A percentile compares a stretch with the other conserved stretches of the same genome.
Conservation (phyloP, 2,888 invertebrate species). For the Drosophila mercatorum region DNA sequence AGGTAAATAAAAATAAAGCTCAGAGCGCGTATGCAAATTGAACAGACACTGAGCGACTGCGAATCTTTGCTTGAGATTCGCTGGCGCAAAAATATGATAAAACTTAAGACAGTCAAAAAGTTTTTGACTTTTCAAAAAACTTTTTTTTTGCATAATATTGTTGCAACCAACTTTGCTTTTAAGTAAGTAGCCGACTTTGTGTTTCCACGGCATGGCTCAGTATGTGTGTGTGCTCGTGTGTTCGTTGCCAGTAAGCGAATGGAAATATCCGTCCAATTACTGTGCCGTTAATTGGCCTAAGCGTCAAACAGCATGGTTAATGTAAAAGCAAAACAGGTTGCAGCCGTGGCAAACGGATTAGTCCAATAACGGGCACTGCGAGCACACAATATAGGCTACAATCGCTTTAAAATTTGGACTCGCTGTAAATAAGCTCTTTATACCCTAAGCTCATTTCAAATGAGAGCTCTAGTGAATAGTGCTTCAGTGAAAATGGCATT, state of each 20-base stretch:
- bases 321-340: slow-evolving; percentile 18
- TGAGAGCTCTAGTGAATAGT: neutral
- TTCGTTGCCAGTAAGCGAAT: slow-evolving; percentile 6
- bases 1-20: slow-evolving; percentile 80
- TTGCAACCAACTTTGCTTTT: slow-evolving; percentile 55
- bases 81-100: slow-evolving; percentile 73
- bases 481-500: neutral
- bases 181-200: slow-evolving; percentile 6
- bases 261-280: slow-evolving; percentile 39
- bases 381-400: neutral
- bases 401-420: neutral
- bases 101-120: slow-evolving; percentile 70
- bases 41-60: slow-evolving; percentile 56
- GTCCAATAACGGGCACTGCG: slow-evolving; percentile 16
- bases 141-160: slow-evolving; percentile 68
- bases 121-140: slow-evolving; percentile 59
- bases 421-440: slow-evolving; percentile 2
- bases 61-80: slow-evolving; percentile 65
- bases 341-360: slow-evolving; percentile 1
- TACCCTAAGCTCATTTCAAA: neutral
- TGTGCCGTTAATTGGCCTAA: slow-evolving; percentile 57
- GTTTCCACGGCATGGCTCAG: neutral
- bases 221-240: neutral
- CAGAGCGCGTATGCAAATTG: slow-evolving; percentile 77
- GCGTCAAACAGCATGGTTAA: slow-evolving; percentile 53